Evolutionary conservation across 2,113 vertebrate genomes (phyloP), one percentile per base, ranked within the genome.

Genomic region (Himantopus leucocephalus): DNA sequence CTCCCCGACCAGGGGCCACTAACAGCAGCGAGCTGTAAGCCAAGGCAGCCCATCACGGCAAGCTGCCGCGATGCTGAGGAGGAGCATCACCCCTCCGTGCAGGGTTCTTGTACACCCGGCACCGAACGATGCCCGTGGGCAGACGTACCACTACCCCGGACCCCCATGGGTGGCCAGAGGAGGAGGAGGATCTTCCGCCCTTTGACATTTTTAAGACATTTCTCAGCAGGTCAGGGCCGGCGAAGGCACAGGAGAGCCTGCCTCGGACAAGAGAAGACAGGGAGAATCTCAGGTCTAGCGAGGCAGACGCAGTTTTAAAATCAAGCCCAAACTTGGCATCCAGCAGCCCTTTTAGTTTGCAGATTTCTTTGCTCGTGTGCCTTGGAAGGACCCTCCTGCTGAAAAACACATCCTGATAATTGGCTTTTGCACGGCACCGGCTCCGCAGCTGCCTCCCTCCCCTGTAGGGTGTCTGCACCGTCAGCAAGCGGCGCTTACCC

Each of bases 401-500:
- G 96, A 22, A 93, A 75, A 87, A 0, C 58, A 53, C 1, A 2
- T 56, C 74, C 4, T 9, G 41, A 27, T 85, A 94, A 93, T 83
- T 73, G 94, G 78, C 62, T 82, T 64, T 70, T 2, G 62, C 59
- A n/a, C 88, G 90, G 82, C 92, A 78, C 15, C 5, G 0, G 66
- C 90, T 53, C 87, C 29, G 87, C 73, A 47, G 81, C 19, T 76
- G 82, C 67, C 77, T 50, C 21, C 81, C 30, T 68, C 58, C 58
- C 66, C 37, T 14, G 22, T 6, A 43, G 60, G 56, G 70, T 18
- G 73, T 24, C n/a, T 88, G 90, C 93, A 58, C 63, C 1, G 20
- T 92, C 93, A 97, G 94, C 94, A 92, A 74, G 92, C 15, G 1
- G 73, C 85, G 22, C 93, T 24, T 52, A 37, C 93, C 82, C 95